Conservation (phyloP, 1,140 invertebrate genomes). For the Bicyclus anynana region DNA sequence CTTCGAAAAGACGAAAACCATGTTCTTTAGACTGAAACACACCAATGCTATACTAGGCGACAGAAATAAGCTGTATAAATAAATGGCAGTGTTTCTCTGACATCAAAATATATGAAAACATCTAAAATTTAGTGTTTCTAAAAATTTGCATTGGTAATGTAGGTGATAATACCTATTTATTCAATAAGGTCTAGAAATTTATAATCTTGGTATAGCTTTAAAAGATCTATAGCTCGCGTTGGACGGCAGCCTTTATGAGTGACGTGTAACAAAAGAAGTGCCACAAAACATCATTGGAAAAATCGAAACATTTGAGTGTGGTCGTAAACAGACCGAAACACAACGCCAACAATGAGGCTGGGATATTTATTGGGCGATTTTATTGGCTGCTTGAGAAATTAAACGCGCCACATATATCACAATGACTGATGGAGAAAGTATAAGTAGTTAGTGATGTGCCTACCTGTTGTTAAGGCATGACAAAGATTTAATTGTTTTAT, state of each 20-base stretch:
- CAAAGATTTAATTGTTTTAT: neutral
- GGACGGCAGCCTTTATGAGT: neutral
- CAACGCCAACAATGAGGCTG: slow-evolving; percentile 31
- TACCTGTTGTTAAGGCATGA: neutral
- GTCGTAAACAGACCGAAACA: slow-evolving; percentile 35
- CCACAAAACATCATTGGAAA: slow-evolving; percentile 13
- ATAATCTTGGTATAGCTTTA: no score
- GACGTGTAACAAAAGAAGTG: slow-evolving; percentile 3
- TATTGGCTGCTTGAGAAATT: slow-evolving; percentile 38
- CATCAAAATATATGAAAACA: no score
- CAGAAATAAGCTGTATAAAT: no score
- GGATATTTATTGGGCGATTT: slow-evolving; percentile 41
- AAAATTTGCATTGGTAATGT: no score
- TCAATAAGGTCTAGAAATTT: no score
- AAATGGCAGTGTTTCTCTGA: no score
- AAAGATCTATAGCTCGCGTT: neutral
- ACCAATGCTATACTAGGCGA: no score
- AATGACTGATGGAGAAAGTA: slow-evolving; percentile 28
- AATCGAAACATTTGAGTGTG: slow-evolving; percentile 23
- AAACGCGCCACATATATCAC: slow-evolving; percentile 35
- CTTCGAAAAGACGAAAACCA: no score
- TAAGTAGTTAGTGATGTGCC: neutral
- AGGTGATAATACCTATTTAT: no score
- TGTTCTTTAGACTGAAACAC: no score
- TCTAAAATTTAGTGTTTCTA: no score